These are phyloP conservation scores for Nyctibius bracteatus DNA, from an alignment of 2,113 vertebrate species.

Conservation along the genomic window DNA sequence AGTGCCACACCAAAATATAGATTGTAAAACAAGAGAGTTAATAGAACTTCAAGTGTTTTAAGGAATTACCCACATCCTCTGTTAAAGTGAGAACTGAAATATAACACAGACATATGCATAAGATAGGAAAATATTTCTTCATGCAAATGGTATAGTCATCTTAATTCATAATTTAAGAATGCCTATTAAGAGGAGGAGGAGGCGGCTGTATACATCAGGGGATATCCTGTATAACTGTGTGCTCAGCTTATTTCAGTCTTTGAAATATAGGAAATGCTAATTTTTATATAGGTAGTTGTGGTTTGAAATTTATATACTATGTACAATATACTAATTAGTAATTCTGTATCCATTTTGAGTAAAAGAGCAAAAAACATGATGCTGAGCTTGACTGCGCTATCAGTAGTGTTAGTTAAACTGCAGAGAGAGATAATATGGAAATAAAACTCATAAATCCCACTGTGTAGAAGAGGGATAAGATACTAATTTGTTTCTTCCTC, in stretches of 20 bases:
- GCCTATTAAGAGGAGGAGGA: neutral
- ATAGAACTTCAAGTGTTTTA: neutral
- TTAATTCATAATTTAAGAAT: constrained; percentile 40
- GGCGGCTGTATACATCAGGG: neutral
- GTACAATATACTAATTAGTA: neutral
- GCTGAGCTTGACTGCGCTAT: neutral
- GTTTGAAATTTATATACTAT: neutral
- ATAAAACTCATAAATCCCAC: constrained; percentile 23
- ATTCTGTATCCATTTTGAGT: neutral
- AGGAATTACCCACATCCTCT: neutral
- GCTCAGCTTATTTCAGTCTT: neutral
- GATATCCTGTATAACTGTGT: neutral
- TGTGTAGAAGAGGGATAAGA: neutral
- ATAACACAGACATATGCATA: neutral
- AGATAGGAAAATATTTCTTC: neutral
- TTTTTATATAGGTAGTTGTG: neutral
- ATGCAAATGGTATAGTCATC: neutral
- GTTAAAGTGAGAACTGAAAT: neutral
- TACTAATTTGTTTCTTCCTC: neutral
- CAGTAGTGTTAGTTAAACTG: neutral
- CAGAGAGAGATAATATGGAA: neutral
- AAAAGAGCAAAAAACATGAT: neutral
- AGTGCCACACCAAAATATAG: neutral
- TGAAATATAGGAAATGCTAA: neutral
- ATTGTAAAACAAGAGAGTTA: neutral